Conservation (phyloP, 1,140 invertebrate genomes). For the Papilio dardanus region DNA sequence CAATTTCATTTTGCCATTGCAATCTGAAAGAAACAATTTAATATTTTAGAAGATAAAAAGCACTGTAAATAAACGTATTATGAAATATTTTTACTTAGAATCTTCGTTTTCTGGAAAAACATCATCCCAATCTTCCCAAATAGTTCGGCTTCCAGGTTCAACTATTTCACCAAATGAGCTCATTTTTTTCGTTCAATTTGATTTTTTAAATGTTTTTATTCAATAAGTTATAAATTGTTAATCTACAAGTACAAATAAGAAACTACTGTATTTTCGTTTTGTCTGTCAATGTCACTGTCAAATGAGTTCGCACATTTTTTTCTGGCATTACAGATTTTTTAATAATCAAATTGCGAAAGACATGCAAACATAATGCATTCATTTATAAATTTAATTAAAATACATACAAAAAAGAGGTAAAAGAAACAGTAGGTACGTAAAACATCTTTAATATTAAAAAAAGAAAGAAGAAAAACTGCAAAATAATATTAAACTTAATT, state of each 20-base stretch:
- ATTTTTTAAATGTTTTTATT: no score
- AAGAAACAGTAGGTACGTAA: no score
- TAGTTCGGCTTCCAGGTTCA: slow-evolving; percentile 63
- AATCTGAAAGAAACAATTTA: slow-evolving; percentile 56
- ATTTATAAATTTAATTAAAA: no score
- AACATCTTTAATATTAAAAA: neutral
- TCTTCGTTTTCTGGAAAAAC: slow-evolving; percentile 36
- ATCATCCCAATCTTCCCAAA: slow-evolving; percentile 77
- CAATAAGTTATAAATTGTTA: no score
- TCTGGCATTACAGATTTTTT: neutral
- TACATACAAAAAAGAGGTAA: no score
- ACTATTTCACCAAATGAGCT: slow-evolving; percentile 70
- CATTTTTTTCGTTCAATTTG: slow-evolving; percentile 49
- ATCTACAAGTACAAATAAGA: neutral
- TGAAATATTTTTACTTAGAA: slow-evolving; percentile 41
- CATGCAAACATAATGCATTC: neutral
- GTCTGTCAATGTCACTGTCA: neutral
- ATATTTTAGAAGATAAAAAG: neutral
- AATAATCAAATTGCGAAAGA: neutral
- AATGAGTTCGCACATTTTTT: neutral
- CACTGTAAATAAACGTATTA: neutral
- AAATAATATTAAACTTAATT: neutral
- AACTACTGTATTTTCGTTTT: neutral
- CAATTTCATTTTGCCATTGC: slow-evolving; percentile 52
- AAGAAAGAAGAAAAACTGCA: neutral